Evolutionary conservation across 2,888 invertebrate genomes (phyloP).

Genomic region (Aporophyla lueneburgensis): DNA sequence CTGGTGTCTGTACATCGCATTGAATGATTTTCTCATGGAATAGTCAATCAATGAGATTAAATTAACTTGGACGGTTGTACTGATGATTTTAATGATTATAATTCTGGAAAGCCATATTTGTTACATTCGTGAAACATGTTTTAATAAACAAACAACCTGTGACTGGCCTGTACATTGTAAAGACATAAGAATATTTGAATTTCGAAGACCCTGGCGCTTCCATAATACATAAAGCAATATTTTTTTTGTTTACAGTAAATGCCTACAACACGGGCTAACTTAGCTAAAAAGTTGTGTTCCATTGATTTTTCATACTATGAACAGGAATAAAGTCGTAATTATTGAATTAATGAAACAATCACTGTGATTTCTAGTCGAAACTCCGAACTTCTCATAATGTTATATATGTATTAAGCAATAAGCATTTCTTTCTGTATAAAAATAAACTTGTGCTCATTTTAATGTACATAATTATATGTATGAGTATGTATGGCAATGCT

Average conservation of each 20-base stretch:
- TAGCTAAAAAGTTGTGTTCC: not conserved
- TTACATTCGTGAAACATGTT: too few relatives aligned
- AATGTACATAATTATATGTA: conserved; percentile 73
- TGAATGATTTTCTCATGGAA: too few relatives aligned
- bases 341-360: conserved; percentile 70
- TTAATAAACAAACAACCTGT: too few relatives aligned
- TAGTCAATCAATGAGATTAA: too few relatives aligned
- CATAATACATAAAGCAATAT: too few relatives aligned
- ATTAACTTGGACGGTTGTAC: too few relatives aligned
- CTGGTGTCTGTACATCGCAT: too few relatives aligned
- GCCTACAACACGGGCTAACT: not conserved
- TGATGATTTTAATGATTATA: too few relatives aligned
- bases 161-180: not conserved
- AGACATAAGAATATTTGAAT: not conserved
- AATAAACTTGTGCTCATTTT: conserved; percentile 79
- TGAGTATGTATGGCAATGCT: conserved; percentile 65
- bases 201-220: not conserved
- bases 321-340: conserved; percentile 32
- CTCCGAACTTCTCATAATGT: conserved; percentile 77
- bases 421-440: conserved; percentile 84
- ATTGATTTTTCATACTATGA: conserved; percentile 28
- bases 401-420: conserved; percentile 77
- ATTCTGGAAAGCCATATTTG: too few relatives aligned
- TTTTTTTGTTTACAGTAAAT: too few relatives aligned
- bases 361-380: conserved; percentile 88